Conservation (phyloP, 92 coral and sea anemone species). For the Parazoanthus darwini region DNA sequence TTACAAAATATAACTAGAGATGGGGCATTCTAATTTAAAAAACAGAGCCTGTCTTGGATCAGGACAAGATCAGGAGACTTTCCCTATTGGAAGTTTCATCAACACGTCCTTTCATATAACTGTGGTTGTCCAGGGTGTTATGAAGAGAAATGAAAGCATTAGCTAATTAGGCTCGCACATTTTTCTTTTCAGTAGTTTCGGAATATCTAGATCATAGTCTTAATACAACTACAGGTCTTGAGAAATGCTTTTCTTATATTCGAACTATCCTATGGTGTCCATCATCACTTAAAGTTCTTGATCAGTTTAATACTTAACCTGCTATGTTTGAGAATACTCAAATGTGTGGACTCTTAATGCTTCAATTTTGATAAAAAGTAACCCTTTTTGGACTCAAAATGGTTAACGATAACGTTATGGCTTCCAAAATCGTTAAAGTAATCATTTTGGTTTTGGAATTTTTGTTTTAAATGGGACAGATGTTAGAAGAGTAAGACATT, state of each 20-base stretch:
- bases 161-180: neutral
- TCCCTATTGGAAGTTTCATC: no score
- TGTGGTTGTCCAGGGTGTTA: constrained; percentile 7
- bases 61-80: neutral
- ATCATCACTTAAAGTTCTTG: neutral
- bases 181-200: neutral
- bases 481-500: neutral
- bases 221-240: neutral
- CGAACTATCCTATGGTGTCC: neutral
- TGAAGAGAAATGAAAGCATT: neutral
- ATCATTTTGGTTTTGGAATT: neutral
- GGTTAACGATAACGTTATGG: neutral
- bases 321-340: neutral
- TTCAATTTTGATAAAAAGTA: neutral
- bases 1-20: no score
- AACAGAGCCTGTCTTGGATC: neutral
- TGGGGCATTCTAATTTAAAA: neutral
- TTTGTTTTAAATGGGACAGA: neutral
- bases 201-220: neutral
- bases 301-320: neutral
- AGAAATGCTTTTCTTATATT: no score
- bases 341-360: neutral
- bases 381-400: neutral
- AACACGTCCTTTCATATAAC: neutral
- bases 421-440: neutral